Evolutionary conservation across 2,888 invertebrate genomes (phyloP).

Genomic region (Diloba caeruleocephala): DNA sequence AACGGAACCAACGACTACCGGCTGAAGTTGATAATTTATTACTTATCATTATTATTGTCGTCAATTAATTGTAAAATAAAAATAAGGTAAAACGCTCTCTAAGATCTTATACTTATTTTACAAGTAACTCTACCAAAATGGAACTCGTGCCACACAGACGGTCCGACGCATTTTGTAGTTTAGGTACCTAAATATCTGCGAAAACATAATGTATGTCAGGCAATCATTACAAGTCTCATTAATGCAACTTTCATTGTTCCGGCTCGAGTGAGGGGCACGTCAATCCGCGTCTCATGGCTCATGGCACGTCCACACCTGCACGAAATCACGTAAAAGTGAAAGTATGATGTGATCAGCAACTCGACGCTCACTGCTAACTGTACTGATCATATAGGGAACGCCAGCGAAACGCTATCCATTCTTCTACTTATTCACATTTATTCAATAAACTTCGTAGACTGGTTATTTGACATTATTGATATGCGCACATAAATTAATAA

Average conservation of each 20-base stretch:
- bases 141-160: background rate
- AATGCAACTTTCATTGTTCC: conserved; percentile 82
- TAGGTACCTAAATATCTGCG: conserved; percentile 16
- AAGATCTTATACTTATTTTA: background rate
- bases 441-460: background rate
- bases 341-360: conserved; percentile 81
- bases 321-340: conserved; percentile 86
- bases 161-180: background rate
- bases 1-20: conserved; percentile 40
- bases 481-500: no score
- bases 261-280: conserved; percentile 70
- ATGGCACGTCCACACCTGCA: conserved; percentile 70
- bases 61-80: conserved; percentile 13
- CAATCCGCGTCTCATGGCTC: conserved; percentile 58
- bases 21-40: conserved; percentile 24
- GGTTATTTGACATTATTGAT: background rate
- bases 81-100: background rate
- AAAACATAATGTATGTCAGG: conserved; percentile 57
- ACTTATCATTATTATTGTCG: background rate
- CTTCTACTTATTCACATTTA: background rate
- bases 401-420: conserved; percentile 14
- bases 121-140: background rate
- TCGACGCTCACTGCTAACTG: conserved; percentile 55
- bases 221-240: conserved; percentile 66
- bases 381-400: conserved; percentile 49